phyloP scores from a whole-genome alignment of 2,113 vertebrate species.

The Entelurus aequoreus region DNA sequence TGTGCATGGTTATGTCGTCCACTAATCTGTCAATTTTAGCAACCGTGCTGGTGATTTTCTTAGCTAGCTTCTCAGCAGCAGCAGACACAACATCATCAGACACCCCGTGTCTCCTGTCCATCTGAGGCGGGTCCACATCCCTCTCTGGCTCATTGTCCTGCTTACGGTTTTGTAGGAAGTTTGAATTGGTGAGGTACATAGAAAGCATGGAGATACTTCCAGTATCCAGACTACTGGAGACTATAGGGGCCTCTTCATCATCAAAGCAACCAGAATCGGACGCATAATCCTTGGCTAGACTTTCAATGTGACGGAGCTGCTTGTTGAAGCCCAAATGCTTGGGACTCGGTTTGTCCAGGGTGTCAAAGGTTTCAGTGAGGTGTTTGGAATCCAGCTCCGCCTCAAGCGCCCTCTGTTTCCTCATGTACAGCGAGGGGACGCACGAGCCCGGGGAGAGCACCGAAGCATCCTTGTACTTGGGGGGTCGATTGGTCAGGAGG shows the following conservation, averaged over 20 bases:
- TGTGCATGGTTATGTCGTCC: constrained; percentile 93
- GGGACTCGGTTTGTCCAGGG: constrained; percentile 84
- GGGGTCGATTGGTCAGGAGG: constrained; percentile 88
- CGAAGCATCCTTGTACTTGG: constrained; percentile 84
- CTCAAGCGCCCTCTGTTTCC: constrained; percentile 94
- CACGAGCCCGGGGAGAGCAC: constrained; percentile 89
- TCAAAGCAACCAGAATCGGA: constrained; percentile 96
- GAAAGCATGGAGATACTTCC: constrained; percentile 83
- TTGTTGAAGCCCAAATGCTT: constrained; percentile 79
- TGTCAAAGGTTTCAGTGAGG: constrained; percentile 86
- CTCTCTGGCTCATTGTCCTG: constrained; percentile 77
- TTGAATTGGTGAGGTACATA: constrained; percentile 86
- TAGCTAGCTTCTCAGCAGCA: constrained; percentile 82
- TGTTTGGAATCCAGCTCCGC: constrained; percentile 90
- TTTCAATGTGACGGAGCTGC: constrained; percentile 83
- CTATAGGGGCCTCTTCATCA: constrained; percentile 87
- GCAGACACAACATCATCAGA: constrained; percentile 75
- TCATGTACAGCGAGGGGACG: constrained; percentile 90
- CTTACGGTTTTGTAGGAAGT: constrained; percentile 83
- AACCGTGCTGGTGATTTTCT: constrained; percentile 87
- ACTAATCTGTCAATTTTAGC: constrained; percentile 92
- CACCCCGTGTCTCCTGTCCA: constrained; percentile 64
- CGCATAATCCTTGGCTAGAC: constrained; percentile 90
- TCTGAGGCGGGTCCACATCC: constrained; percentile 59
- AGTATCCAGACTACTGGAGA: constrained; percentile 78